A percentile compares a stretch with the other conserved stretches of the same genome.
These are phyloP conservation scores for Drosophila koepferae DNA, from an alignment of 2,888 invertebrate genomes.

Conservation along the genomic window DNA sequence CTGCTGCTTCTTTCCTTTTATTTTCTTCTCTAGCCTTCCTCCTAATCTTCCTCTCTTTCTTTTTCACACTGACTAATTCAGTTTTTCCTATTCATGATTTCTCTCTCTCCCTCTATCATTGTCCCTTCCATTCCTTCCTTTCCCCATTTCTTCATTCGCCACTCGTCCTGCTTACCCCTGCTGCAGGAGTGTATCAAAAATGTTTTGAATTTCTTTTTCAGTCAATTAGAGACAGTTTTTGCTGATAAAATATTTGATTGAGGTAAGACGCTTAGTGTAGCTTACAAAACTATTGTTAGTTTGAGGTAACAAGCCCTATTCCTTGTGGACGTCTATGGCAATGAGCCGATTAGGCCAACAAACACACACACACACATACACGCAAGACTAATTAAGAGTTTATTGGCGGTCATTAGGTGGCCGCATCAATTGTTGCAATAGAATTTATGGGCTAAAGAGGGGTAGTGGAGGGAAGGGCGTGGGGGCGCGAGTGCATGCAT, in stretches of 20 bases:
- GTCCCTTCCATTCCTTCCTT: neutral
- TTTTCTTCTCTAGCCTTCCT: too few relatives aligned
- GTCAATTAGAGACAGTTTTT: neutral
- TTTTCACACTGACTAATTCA: neutral
- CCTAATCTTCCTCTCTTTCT: neutral
- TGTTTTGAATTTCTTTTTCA: neutral
- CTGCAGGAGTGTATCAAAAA: neutral
- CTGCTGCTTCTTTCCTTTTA: too few relatives aligned
- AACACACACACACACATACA: conserved; percentile 3
- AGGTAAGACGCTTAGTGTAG: neutral
- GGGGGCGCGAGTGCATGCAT: conserved; percentile 17
- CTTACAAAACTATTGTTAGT: neutral
- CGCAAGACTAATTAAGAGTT: conserved; percentile 50
- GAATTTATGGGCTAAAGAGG: neutral
- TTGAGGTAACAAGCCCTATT: neutral
- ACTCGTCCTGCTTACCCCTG: neutral
- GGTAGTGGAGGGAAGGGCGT: neutral
- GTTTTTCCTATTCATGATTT: too few relatives aligned
- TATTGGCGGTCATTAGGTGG: conserved; percentile 48
- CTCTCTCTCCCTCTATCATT: neutral
- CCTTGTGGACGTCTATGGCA: neutral
- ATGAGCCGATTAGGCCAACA: conserved; percentile 43
- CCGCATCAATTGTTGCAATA: conserved; percentile 42
- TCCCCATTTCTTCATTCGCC: neutral
- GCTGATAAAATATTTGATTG: neutral